These are phyloP conservation scores for Mycteria americana DNA, from an alignment of 2,797 vertebrate species.

Conservation along the genomic window DNA sequence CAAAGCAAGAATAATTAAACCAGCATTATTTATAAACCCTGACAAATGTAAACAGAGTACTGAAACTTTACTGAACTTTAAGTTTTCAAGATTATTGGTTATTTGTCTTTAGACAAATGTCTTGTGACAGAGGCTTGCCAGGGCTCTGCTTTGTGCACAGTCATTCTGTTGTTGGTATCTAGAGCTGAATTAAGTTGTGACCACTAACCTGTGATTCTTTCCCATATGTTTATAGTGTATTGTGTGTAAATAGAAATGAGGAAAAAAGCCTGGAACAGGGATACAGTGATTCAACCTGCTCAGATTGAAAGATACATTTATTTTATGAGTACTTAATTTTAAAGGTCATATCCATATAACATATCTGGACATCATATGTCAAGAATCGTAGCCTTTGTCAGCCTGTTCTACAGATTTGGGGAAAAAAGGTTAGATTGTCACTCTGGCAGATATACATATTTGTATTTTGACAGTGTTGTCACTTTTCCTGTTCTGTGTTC, in stretches of 20 bases:
- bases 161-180: not conserved
- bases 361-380: accelerated
- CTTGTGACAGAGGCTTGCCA: not conserved
- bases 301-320: not conserved
- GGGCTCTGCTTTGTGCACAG: not conserved
- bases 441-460: not conserved
- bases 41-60: not conserved
- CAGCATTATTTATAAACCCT: not conserved
- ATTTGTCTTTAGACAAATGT: conserved; percentile 7
- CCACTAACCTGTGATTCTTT: not conserved
- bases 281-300: not conserved
- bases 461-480: not conserved
- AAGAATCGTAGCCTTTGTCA: not conserved
- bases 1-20: not conserved
- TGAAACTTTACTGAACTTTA: not conserved
- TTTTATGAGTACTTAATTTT: not conserved
- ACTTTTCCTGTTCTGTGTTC: not conserved
- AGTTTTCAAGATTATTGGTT: not conserved
- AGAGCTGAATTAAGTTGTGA: not conserved
- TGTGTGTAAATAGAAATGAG: not conserved
- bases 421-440: not conserved
- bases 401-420: not conserved
- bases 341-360: not conserved
- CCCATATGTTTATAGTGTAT: not conserved
- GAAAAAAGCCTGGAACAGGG: not conserved